Evolutionary conservation across 2,113 vertebrate species (phyloP), one percentile per base, ranked within the genome.

Genomic region (Myxocyprinus asiaticus): DNA sequence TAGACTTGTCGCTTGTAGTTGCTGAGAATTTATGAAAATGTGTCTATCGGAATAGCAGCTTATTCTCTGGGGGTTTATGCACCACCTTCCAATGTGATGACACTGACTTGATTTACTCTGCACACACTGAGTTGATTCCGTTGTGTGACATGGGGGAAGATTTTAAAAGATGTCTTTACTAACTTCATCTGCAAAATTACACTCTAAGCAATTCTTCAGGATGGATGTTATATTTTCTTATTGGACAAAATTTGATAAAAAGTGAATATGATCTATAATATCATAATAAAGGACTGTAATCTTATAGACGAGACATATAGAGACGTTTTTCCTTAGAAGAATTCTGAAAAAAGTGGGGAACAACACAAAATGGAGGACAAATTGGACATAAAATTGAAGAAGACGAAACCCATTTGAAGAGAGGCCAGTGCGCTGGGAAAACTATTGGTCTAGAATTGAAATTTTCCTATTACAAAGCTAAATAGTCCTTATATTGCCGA

Each of bases 1-100:
- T 84, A 84, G 75, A 84, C 61, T 61, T 76, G 83, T 81, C 80
- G 80, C 80, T 84, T 11, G 53, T 53, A 84, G 83, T 55, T 78
- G 79, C 78, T 76, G 69, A 69, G 79, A 51, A 76, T 56, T 84
- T 82, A 79, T 70, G 67, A 84, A 82, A 78, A 81, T 63, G 71
- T 79, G 79, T 78, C 55, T 79, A 48, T 79, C 76, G 15, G 53
- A 78, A 71, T 44, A 62, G 50, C 65, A 50, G 63, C 68, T 67
- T 62, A 59, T 51, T 55, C 66, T 75, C 33, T 64, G 63, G 76
- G 22, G 65, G 59, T 79, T 76, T 67, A 42, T 43, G 53, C 55
- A 44, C 45, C 77, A 65, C 75, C 62, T 66, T 81, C 69, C 22
- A 45, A 67, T 69, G 44, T 56, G 9, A 22, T n/a, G 70, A 70